These are phyloP conservation scores for Octodonta nipae DNA, from an alignment of 2,888 invertebrate genomes.

Conservation along the genomic window DNA sequence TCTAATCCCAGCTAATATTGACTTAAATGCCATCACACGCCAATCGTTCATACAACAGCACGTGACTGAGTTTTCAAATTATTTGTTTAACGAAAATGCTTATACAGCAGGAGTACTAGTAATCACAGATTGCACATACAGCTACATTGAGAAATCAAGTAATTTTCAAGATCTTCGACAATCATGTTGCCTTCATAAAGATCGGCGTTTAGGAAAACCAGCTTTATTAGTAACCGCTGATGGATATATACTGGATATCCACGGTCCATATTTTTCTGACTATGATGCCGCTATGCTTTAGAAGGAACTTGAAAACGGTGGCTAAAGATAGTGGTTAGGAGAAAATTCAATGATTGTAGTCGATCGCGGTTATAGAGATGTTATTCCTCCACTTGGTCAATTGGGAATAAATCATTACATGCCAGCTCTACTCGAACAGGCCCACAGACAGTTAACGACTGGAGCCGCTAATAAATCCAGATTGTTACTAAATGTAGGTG, in stretches of 20 bases:
- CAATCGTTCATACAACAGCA: too few relatives aligned
- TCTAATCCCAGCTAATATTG: too few relatives aligned
- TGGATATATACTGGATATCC: constrained; percentile 7
- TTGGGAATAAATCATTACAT: constrained; percentile 1
- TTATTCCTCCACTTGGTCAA: not conserved
- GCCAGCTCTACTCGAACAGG: constrained; percentile 1
- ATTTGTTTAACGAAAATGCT: not conserved
- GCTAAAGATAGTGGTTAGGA: not conserved
- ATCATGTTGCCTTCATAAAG: constrained; percentile 5
- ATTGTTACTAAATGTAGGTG: not conserved
- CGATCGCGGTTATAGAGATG: constrained; percentile 1
- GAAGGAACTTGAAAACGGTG: not conserved
- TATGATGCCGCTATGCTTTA: not conserved
- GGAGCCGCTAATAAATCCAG: not conserved
- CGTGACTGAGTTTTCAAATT: not conserved
- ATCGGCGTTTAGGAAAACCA: constrained; percentile 5
- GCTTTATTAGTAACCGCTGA: constrained; percentile 6
- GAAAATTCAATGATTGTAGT: constrained; percentile 2
- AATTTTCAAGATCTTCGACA: constrained; percentile 2
- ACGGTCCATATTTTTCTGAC: constrained; percentile 4
- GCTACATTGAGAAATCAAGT: not conserved
- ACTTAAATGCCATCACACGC: too few relatives aligned
- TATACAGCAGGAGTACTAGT: not conserved
- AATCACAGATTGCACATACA: constrained; percentile 1
- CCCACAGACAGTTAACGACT: not conserved